Evolutionary conservation across 2,113 vertebrate genomes (phyloP), one percentile per base, ranked within the genome.

Genomic region (Tringa solitaria): DNA sequence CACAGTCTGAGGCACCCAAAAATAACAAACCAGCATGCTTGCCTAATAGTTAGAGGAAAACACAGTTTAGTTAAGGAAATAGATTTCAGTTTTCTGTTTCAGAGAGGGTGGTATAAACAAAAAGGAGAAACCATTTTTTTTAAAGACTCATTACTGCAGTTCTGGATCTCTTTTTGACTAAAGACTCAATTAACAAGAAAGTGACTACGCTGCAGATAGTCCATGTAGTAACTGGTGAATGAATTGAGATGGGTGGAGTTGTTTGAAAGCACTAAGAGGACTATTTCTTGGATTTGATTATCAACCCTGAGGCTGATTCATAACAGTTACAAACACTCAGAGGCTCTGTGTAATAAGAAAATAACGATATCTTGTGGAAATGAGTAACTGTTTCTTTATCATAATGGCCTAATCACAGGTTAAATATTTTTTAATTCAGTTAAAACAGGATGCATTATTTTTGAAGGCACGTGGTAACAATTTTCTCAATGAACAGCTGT

Each of bases 201-300:
- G 18, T 54, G 81, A 76, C 41, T 75, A 14, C 8, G 12, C 57
- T 67, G 45, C 30, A 53, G 57, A 64, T 87, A 3, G 3, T 75
- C 80, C 56, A 8, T 57, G 56, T 43, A 56, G 81, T 20, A 89
- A 60, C 11, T 51, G 60, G 41, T 89, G 69, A 96, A 93, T 93
- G 87, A 93, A 90, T 17, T 72, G 84, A 87, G 50, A 82, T n/a
- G 86, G 92, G 65, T 85, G 78, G 87, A 89, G 80, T 15, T 84
- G 80, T 87, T 79, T 89, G 88, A 94, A 93, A 93, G 69, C 57
- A 53, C 23, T 28, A 74, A 61, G 57, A 96, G 45, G 23, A 87
- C 35, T 46, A 37, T 89, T 92, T 89, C 35, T 96, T 89, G 48
- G 56, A 84, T 76, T 43, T 81, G 51, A 60, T 95, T 85, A 94